A percentile compares a stretch with the other conserved stretches of the same genome.
phyloP scores from a whole-genome alignment of 1,140 invertebrate genomes.

The Pachyrhynchus sulphureomaculatus region DNA sequence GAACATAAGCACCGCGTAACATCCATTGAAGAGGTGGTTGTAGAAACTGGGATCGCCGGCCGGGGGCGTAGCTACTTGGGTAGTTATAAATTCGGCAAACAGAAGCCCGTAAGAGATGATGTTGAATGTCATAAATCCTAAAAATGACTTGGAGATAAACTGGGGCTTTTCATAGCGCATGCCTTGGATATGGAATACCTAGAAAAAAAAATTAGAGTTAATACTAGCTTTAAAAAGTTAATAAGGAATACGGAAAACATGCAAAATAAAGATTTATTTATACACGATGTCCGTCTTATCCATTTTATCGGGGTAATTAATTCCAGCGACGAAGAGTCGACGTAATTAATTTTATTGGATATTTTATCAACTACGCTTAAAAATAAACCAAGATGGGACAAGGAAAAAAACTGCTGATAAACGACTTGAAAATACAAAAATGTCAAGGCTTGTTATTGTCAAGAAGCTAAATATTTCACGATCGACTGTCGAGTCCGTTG shows the following conservation, averaged over 20 bases:
- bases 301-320: no score
- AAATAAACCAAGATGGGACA: no score
- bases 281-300: no score
- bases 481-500: neutral
- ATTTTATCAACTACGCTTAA: no score
- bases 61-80: conserved; percentile 64
- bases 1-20: conserved; percentile 86
- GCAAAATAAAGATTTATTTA: no score
- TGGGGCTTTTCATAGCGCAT: conserved; percentile 82
- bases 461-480: no score
- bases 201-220: conserved; percentile 34
- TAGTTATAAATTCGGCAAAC: conserved; percentile 75
- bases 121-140: conserved; percentile 91
- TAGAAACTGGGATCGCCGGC: conserved; percentile 70
- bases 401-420: no score
- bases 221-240: neutral
- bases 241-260: neutral
- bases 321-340: no score
- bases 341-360: no score
- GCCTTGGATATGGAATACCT: conserved; percentile 89
- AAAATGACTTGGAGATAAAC: conserved; percentile 90
- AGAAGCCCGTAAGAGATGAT: conserved; percentile 83
- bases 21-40: conserved; percentile 86
- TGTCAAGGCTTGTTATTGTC: no score
- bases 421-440: no score